phyloP scores from a whole-genome alignment of 2,888 invertebrate species.

The Agonopterix subpropinquella region DNA sequence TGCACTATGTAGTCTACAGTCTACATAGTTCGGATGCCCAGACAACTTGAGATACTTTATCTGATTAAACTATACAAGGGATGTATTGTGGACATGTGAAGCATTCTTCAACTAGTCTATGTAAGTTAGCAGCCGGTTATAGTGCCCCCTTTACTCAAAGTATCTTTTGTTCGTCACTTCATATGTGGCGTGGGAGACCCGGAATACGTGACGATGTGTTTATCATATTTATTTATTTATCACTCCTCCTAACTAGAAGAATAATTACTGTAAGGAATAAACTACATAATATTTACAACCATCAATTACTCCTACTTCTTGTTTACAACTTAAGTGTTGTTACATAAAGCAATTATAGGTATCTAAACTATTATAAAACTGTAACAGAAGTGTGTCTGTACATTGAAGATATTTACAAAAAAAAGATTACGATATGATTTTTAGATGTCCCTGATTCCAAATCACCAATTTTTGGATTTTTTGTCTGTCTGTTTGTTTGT shows the following conservation, averaged over 20 bases:
- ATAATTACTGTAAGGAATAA: not conserved
- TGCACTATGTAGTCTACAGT: not conserved
- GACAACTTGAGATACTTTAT: conserved; percentile 1
- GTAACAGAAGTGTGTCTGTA: too few species aligned
- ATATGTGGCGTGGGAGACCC: conserved; percentile 50
- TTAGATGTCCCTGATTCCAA: too few species aligned
- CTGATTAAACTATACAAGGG: conserved; percentile 12
- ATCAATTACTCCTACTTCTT: too few species aligned
- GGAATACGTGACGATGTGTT: conserved; percentile 26
- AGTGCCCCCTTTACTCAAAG: conserved; percentile 28
- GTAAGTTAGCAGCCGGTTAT: conserved; percentile 2
- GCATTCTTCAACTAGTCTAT: conserved; percentile 18
- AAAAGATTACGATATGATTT: too few species aligned
- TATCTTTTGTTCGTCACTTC: conserved; percentile 41
- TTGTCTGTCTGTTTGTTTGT: too few species aligned
- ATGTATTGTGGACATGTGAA: conserved; percentile 19
- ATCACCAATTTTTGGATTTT: too few species aligned
- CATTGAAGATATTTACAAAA: too few species aligned
- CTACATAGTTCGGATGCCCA: conserved; percentile 1
- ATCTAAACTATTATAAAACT: too few species aligned
- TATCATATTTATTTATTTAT: not conserved
- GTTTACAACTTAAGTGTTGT: too few species aligned
- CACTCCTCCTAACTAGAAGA: not conserved
- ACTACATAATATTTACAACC: too few species aligned
- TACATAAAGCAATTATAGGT: too few species aligned